Conservation (phyloP, 2,797 vertebrate genomes). For the Brachyalestes nurse region DNA sequence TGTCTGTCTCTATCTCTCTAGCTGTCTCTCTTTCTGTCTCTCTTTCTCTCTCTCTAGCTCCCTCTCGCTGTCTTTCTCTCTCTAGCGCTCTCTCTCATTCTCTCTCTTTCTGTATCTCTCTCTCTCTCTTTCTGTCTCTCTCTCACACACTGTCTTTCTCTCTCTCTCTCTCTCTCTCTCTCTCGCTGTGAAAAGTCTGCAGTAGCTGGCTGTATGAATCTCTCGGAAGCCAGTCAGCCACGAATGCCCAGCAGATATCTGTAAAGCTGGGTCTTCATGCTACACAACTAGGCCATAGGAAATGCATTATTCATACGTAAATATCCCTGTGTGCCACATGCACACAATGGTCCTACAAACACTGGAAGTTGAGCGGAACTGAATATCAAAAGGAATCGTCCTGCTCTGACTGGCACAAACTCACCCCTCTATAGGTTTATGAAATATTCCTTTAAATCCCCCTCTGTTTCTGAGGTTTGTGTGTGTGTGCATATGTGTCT, state of each 20-base stretch:
- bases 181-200: slow-evolving; percentile 51
- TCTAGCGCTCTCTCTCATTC: no score
- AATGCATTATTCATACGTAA: slow-evolving; percentile 61
- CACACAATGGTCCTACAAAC: slow-evolving; percentile 41
- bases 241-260: slow-evolving; percentile 57
- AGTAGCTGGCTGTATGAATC: slow-evolving; percentile 51
- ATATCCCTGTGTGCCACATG: slow-evolving; percentile 41
- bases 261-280: slow-evolving; percentile 49
- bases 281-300: slow-evolving; percentile 63
- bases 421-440: slow-evolving; percentile 37
- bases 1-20: no score
- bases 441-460: slow-evolving; percentile 57
- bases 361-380: slow-evolving; percentile 26
- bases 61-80: no score
- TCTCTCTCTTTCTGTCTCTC: no score
- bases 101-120: no score
- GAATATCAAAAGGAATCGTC: slow-evolving; percentile 30
- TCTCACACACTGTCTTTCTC: no score
- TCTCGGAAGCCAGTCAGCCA: slow-evolving; percentile 59
- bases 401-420: slow-evolving; percentile 31
- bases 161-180: slow-evolving; percentile 18
- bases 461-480: slow-evolving; percentile 57
- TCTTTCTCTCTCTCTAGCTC: no score
- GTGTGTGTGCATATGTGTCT: slow-evolving; percentile 21
- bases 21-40: no score